phyloP scores from a whole-genome alignment of 2,888 invertebrate species.

The Hemistola chrysoprasaria region DNA sequence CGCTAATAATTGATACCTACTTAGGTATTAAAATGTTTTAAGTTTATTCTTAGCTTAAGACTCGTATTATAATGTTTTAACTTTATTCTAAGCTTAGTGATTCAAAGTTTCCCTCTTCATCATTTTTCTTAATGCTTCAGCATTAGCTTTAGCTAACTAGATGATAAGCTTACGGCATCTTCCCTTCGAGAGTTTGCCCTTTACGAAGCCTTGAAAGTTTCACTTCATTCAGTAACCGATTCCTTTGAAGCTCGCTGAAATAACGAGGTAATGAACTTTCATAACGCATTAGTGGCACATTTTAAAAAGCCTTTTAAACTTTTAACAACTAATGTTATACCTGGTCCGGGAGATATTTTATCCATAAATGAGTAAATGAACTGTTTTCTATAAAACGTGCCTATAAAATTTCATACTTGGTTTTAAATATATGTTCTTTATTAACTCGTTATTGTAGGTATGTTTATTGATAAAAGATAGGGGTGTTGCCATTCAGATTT shows the following conservation, averaged over 20 bases:
- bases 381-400: no score
- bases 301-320: constrained; percentile 2
- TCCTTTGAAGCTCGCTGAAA: constrained; percentile 32
- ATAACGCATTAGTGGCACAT: constrained; percentile 34
- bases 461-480: no score
- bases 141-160: constrained; percentile 8
- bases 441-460: no score
- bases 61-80: background rate
- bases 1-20: no score
- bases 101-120: constrained; percentile 3
- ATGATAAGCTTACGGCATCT: constrained; percentile 13
- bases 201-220: constrained; percentile 26
- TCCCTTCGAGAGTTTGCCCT: constrained; percentile 15
- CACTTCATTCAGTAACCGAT: constrained; percentile 29
- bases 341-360: background rate
- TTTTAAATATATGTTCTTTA: no score
- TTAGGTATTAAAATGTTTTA: background rate
- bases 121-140: constrained; percentile 4
- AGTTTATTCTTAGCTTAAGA: background rate
- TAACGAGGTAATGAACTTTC: constrained; percentile 43
- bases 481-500: no score
- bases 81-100: background rate
- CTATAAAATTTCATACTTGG: no score
- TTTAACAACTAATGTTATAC: background rate
- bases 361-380: background rate